Evolutionary conservation across 2,113 vertebrate genomes (phyloP), one percentile per base, ranked within the genome.

Genomic region (Alaudala cheleensis): DNA sequence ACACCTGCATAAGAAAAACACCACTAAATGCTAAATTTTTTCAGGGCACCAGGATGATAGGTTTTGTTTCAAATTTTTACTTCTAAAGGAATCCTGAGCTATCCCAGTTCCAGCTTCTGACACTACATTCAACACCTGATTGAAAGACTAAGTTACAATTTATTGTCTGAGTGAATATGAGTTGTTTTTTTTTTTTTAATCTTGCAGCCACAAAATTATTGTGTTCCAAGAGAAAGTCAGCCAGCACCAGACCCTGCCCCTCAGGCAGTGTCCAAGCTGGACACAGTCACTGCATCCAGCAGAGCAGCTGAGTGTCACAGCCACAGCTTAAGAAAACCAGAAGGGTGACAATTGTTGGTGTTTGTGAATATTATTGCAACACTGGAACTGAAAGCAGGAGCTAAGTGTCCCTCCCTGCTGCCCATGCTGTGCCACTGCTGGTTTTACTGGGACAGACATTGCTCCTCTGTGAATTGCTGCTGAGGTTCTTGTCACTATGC

Each of bases 321-420:
- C 15, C 56, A 13, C 4, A 79, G 50, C 37, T 16, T 12, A 21
- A 65, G n/a, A 8, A 12, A 67, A 62, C 1, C 53, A 56, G 51
- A 34, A 11, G 23, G 13, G 19, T 12, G 49, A 33, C 14, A 50
- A 18, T 20, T 47, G 33, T 39, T 40, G 21, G 16, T 49, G 42
- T 39, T 14, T 33, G 20, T 34, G n/a, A 39, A 50, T 0, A 0
- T 12, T 28, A 23, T 2, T 40, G 31, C 6, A 17, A 24, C 7
- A 17, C 10, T 33, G 11, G 71, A 69, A 77, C 23, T 29, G 45
- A 37, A 85, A 72, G 24, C 6, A 62, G 25, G 61, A 62, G 39
- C 19, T 21, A 5, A 53, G n/a, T 3, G 33, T 84, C 64, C 20
- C 31, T 69, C 54, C 79, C 53, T 1, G 0, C 21, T 34, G 54